Base-by-base conservation (phyloP, 2,113 vertebrate species). In the Beaufortia kweichowensis region DNA sequence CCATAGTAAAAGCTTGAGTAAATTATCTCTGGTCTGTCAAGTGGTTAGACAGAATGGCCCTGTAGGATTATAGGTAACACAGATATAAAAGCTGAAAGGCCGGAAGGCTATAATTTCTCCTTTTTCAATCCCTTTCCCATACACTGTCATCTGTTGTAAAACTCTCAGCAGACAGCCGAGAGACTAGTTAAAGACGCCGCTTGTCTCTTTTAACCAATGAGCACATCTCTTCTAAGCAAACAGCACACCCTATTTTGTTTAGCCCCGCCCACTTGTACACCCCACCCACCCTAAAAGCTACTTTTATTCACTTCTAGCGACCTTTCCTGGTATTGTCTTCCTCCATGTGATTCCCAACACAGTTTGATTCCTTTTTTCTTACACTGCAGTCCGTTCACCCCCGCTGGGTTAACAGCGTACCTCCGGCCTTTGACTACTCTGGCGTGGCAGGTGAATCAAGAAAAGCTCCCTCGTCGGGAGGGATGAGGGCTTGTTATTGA, bases 11-110 rank as follows among this genome's bases (percentile, higher is more conserved):
- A 90, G 80, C 84, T 75, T 59, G 79, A 82, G 80, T 92, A 90
- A 90, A 91, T 93, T 85, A 85, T 92, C 83, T 90, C 88, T 86
- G 74, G 77, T 82, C 86, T 82, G 85, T 88, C 84, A 89, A 92
- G 89, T 84, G 86, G 88, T 88, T 89, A 92, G 92, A 93, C 93
- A 89, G 89, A 88, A 88, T 92, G 89, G 89, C 91, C 89, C 86
- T 89, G 72, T 71, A 84, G 86, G 88, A 90, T 93, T 93, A 90
- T 92, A 93, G 89, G 88, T 92, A 85, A 86, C 82, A 88, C 56
- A 64, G 77, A 84, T 81, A 75, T 77, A 71, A 81, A 92, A 79
- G 91, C 85, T 86, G 82, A 8, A 86, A 80, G 66, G 82, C 81
- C 82, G 87, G 78, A 84, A 90, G 86, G 83, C 89, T 91, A 17